Percentiles rank a stretch among this genome's conserved stretches.
Evolutionary conservation across 2,888 invertebrate species (phyloP).

Genomic region (Meteorus cinctellus): DNA sequence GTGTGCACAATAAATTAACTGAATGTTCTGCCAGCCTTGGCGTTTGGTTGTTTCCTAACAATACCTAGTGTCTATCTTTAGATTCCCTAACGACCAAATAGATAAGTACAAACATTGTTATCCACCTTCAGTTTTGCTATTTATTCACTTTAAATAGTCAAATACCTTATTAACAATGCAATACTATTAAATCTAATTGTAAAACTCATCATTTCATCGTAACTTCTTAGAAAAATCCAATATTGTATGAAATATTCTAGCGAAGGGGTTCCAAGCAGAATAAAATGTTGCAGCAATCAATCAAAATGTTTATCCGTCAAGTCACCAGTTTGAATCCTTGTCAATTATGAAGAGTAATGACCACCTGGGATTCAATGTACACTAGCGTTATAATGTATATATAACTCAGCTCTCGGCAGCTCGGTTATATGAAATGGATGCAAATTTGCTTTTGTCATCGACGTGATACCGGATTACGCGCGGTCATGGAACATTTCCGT

Average conservation of each 20-base stretch:
- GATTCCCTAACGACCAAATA: constrained; percentile 7
- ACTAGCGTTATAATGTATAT: not conserved
- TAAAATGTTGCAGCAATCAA: not conserved
- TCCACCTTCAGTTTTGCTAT: not conserved
- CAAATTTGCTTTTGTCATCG: constrained; percentile 42
- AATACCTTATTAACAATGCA: not conserved
- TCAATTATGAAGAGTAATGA: constrained; percentile 37
- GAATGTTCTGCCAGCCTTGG: constrained; percentile 4
- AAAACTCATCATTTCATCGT: not conserved
- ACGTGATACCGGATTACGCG: constrained; percentile 41
- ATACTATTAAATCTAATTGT: not conserved
- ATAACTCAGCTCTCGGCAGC: not conserved
- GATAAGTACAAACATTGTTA: constrained; percentile 4
- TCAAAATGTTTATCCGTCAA: not conserved
- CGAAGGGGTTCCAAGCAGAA: not conserved
- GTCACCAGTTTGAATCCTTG: constrained; percentile 4
- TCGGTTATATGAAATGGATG: constrained; percentile 28
- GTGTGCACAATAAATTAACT: constrained; percentile 7
- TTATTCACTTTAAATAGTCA: not conserved
- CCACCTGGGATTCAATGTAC: constrained; percentile 29
- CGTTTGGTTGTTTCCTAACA: constrained; percentile 4
- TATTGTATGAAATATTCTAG: no score
- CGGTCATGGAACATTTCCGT: constrained; percentile 38
- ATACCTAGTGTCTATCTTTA: constrained; percentile 4
- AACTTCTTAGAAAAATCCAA: not conserved